Evolutionary conservation across 1,140 invertebrate genomes (phyloP).

Genomic region (Brevipalpus yothersi): DNA sequence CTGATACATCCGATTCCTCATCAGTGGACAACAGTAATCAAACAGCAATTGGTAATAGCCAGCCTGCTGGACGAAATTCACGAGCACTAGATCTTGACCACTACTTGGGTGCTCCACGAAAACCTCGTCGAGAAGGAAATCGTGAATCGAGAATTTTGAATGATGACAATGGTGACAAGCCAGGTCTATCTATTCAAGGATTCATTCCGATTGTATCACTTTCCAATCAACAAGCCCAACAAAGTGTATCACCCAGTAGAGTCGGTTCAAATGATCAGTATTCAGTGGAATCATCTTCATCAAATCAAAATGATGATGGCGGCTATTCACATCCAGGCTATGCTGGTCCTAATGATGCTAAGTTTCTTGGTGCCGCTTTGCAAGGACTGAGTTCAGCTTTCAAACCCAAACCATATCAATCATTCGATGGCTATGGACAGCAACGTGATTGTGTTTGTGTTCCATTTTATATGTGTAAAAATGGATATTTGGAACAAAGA

Average conservation of each 20-base stretch:
- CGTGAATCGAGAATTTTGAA: background rate
- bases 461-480: slow-evolving; percentile 15
- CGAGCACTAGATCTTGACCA: background rate
- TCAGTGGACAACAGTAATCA: background rate
- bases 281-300: slow-evolving; percentile 1
- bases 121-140: background rate
- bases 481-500: slow-evolving; percentile 11
- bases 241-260: background rate
- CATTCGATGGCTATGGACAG: background rate
- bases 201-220: slow-evolving; percentile 1
- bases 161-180: background rate
- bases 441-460: slow-evolving; percentile 14
- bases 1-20: background rate
- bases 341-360: slow-evolving; percentile 4
- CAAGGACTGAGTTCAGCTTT: slow-evolving; percentile 3
- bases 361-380: slow-evolving; percentile 5
- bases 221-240: background rate
- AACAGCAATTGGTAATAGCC: background rate
- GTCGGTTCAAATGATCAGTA: background rate
- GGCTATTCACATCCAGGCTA: slow-evolving; percentile 1
- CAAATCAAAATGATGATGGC: slow-evolving; percentile 2
- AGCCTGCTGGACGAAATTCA: background rate
- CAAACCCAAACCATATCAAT: background rate
- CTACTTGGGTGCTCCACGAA: background rate
- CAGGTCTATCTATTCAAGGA: slow-evolving; percentile 1